Percentiles rank a stretch among this genome's conserved stretches.
These are phyloP conservation scores for Steinernema khuongi DNA, from an alignment of 1,140 invertebrate species.

Conservation along the genomic window DNA sequence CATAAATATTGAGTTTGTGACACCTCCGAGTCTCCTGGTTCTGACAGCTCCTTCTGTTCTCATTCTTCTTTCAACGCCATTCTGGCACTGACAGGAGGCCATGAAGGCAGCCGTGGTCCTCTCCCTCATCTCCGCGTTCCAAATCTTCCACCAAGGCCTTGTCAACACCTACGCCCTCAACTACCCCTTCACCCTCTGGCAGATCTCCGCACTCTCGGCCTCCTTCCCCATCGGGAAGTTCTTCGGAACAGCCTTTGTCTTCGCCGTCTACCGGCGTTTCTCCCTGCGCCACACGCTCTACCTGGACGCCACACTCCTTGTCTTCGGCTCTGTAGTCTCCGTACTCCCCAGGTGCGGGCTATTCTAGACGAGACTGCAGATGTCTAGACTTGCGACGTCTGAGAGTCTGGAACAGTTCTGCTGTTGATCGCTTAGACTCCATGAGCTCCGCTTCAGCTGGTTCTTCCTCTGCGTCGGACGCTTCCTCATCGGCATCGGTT, in stretches of 20 bases:
- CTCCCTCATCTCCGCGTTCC: not conserved
- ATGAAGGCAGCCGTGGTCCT: conserved; percentile 8
- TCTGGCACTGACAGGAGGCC: not conserved
- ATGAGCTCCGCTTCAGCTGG: not conserved
- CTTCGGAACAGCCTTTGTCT: not conserved
- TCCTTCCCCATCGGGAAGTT: not conserved
- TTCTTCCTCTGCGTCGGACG: not conserved
- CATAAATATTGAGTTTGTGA: no score
- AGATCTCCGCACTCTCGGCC: not conserved
- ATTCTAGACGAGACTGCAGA: not conserved
- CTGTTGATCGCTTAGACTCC: not conserved
- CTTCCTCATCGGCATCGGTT: not conserved
- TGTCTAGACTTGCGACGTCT: no score
- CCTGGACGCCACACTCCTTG: not conserved
- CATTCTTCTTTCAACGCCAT: not conserved
- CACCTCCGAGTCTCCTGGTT: not conserved
- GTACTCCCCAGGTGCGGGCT: not conserved
- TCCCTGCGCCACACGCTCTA: conserved; percentile 3
- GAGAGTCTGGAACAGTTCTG: no score
- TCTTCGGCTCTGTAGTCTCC: not conserved
- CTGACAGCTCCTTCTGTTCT: not conserved
- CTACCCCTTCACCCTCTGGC: not conserved
- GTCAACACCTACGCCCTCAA: conserved; percentile 3
- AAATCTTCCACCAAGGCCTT: conserved; percentile 4
- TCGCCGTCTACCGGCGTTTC: not conserved